Conservation (phyloP, 2,113 vertebrate genomes). For the Salminus brasiliensis region DNA sequence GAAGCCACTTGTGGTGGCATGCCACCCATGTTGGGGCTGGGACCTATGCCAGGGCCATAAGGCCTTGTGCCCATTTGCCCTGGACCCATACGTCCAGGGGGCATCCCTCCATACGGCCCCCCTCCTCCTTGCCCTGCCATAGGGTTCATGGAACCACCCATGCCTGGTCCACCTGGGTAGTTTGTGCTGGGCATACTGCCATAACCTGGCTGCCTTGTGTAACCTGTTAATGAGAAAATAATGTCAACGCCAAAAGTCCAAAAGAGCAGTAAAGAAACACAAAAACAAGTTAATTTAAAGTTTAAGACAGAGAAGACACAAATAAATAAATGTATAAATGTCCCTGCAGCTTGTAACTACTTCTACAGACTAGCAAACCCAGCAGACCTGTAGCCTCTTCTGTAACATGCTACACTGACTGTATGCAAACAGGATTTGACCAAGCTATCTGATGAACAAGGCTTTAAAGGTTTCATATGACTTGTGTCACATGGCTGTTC, state of each 20-base stretch:
- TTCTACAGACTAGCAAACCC: background rate
- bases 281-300: too few relatives aligned
- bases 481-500: background rate
- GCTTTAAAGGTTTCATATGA: background rate
- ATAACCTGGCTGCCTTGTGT: constrained; percentile 93
- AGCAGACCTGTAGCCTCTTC: background rate
- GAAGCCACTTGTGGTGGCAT: constrained; percentile 89
- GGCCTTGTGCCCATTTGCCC: constrained; percentile 89
- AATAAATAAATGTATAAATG: too few relatives aligned
- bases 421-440: background rate
- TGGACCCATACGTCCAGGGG: constrained; percentile 88
- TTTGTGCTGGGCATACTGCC: constrained; percentile 92
- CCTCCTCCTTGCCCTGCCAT: constrained; percentile 90
- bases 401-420: background rate
- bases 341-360: too few relatives aligned
- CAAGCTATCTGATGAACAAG: background rate
- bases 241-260: background rate
- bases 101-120: constrained; percentile 84
- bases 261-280: constrained; percentile 8
- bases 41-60: constrained; percentile 84
- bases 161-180: constrained; percentile 89
- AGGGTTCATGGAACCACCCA: constrained; percentile 86
- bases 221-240: constrained; percentile 75
- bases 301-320: too few relatives aligned
- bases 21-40: constrained; percentile 88